Evolutionary conservation across 2,888 invertebrate species (phyloP).

Genomic region (Platycnemis pennipes): DNA sequence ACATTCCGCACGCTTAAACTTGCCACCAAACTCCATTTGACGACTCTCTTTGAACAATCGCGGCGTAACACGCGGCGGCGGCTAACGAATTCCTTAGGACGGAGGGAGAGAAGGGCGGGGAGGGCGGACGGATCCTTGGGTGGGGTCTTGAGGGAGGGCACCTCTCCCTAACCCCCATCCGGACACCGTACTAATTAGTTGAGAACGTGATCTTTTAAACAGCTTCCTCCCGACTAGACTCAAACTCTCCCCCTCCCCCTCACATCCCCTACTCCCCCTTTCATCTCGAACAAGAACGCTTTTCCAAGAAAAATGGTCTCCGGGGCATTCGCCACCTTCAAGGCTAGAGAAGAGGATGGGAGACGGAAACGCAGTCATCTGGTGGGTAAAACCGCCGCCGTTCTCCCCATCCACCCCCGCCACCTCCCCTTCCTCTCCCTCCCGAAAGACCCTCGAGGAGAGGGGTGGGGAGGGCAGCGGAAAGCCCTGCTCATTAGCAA

Average conservation of each 20-base stretch:
- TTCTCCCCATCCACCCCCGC: background rate
- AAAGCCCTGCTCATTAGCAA: slow-evolving; percentile 57
- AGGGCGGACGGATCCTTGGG: background rate
- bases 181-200: slow-evolving; percentile 48
- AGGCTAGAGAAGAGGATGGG: background rate
- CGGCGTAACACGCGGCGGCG: background rate
- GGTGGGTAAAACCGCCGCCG: background rate
- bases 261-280: background rate
- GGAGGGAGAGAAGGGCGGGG: background rate
- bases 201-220: slow-evolving; percentile 57
- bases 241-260: background rate
- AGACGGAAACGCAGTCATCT: slow-evolving; percentile 52
- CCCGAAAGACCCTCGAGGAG: background rate
- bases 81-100: background rate
- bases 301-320: slow-evolving; percentile 54
- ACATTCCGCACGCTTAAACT: background rate
- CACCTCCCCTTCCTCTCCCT: background rate
- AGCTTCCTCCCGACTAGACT: background rate
- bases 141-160: slow-evolving; percentile 9
- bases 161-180: background rate
- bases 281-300: background rate
- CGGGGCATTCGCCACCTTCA: slow-evolving; percentile 45
- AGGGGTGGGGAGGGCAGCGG: background rate
- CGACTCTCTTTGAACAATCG: background rate
- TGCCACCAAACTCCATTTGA: background rate